Evolutionary conservation across 1,140 invertebrate species (phyloP).

Genomic region (Dendrolimus kikuchii): DNA sequence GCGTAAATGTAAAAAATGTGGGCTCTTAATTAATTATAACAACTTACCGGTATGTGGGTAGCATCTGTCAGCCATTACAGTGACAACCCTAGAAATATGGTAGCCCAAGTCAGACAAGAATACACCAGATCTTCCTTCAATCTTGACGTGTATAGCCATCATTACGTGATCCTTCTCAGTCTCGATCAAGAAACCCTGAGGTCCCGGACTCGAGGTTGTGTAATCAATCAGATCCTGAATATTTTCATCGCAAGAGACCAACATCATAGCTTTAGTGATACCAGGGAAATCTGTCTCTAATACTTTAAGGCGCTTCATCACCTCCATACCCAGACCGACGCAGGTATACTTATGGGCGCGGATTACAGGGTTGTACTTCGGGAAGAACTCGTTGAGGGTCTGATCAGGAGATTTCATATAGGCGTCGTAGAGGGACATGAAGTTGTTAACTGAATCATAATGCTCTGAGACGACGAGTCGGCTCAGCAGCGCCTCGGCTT

Average conservation of each 20-base stretch:
- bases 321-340: slow-evolving; percentile 88
- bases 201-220: slow-evolving; percentile 72
- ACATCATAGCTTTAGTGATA: slow-evolving; percentile 78
- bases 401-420: slow-evolving; percentile 71
- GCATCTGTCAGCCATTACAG: slow-evolving; percentile 87
- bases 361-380: slow-evolving; percentile 83
- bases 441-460: slow-evolving; percentile 92
- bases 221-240: slow-evolving; percentile 80
- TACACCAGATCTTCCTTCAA: slow-evolving; percentile 81
- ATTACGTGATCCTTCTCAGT: slow-evolving; percentile 93
- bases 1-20: no score
- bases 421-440: slow-evolving; percentile 84
- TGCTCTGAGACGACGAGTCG: slow-evolving; percentile 84
- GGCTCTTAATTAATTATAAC: not conserved
- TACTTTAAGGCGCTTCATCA: slow-evolving; percentile 73
- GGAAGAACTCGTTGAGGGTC: slow-evolving; percentile 46
- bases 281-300: slow-evolving; percentile 67
- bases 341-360: slow-evolving; percentile 87
- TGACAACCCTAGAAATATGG: slow-evolving; percentile 88
- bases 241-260: slow-evolving; percentile 92
- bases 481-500: slow-evolving; percentile 85
- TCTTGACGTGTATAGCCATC: slow-evolving; percentile 82
- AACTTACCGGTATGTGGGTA: slow-evolving; percentile 88
- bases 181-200: slow-evolving; percentile 77
- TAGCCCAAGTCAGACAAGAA: slow-evolving; percentile 92